These are phyloP conservation scores for Lasioglossum zephyrum DNA, from an alignment of 2,888 invertebrate genomes.

Conservation along the genomic window DNA sequence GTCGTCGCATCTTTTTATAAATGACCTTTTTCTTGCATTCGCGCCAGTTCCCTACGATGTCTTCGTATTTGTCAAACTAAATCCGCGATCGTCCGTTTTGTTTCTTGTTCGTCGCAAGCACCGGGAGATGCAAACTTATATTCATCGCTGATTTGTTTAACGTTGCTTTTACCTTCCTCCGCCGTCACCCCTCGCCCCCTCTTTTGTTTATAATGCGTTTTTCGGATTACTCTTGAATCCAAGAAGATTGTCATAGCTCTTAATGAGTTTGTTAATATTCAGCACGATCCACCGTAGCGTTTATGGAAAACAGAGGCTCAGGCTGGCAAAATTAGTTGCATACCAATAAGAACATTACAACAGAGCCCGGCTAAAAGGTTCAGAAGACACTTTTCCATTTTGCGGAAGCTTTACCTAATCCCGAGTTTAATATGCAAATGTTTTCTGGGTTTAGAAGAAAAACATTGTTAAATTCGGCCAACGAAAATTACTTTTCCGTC, in stretches of 20 bases:
- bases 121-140: neutral
- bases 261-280: conserved; percentile 18
- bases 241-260: neutral
- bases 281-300: neutral
- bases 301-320: conserved; percentile 4
- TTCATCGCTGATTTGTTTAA: conserved; percentile 7
- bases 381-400: conserved; percentile 15
- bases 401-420: conserved; percentile 4
- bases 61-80: neutral
- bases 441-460: neutral
- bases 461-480: neutral
- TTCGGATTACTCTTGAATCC: neutral
- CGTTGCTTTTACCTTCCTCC: neutral
- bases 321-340: conserved; percentile 1
- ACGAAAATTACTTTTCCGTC: neutral
- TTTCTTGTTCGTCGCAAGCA: neutral
- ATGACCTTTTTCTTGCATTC: neutral
- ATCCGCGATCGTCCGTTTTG: neutral
- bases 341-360: conserved; percentile 4
- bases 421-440: conserved; percentile 1
- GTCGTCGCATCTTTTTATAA: neutral
- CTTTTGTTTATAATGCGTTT: neutral
- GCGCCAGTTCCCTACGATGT: neutral
- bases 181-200: neutral
- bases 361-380: conserved; percentile 9